Evolutionary conservation across 2,888 invertebrate species (phyloP).

Genomic region (Axea sp.): DNA sequence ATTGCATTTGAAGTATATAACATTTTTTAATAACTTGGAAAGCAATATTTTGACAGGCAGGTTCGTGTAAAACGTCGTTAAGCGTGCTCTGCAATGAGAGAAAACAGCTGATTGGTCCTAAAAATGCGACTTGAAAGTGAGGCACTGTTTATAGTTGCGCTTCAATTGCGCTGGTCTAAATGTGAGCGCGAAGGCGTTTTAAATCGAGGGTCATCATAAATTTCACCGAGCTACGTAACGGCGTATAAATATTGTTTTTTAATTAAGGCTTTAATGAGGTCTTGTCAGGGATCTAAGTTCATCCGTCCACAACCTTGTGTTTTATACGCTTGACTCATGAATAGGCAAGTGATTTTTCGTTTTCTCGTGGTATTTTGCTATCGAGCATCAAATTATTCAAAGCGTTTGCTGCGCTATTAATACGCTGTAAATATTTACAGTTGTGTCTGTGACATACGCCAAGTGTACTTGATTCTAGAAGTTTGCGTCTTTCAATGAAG

Average conservation of each 20-base stretch:
- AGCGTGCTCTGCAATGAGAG: no score
- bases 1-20: no score
- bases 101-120: constrained; percentile 24
- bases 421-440: constrained; percentile 24
- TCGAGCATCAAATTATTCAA: constrained; percentile 10
- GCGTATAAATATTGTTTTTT: constrained; percentile 33
- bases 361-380: background rate
- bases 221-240: background rate
- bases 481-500: constrained; percentile 26
- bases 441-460: constrained; percentile 27
- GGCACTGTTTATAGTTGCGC: constrained; percentile 23
- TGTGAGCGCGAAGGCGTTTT: constrained; percentile 17
- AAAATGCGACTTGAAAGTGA: constrained; percentile 8
- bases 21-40: no score
- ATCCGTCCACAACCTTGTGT: background rate
- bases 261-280: constrained; percentile 20
- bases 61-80: no score
- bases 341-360: constrained; percentile 10
- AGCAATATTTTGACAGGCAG: no score
- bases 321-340: constrained; percentile 2
- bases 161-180: constrained; percentile 26
- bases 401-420: constrained; percentile 3
- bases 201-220: constrained; percentile 12
- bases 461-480: constrained; percentile 16
- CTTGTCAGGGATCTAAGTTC: background rate